These are phyloP conservation scores for Euthynnus affinis DNA, from an alignment of 2,797 vertebrate genomes.

Conservation along the genomic window DNA sequence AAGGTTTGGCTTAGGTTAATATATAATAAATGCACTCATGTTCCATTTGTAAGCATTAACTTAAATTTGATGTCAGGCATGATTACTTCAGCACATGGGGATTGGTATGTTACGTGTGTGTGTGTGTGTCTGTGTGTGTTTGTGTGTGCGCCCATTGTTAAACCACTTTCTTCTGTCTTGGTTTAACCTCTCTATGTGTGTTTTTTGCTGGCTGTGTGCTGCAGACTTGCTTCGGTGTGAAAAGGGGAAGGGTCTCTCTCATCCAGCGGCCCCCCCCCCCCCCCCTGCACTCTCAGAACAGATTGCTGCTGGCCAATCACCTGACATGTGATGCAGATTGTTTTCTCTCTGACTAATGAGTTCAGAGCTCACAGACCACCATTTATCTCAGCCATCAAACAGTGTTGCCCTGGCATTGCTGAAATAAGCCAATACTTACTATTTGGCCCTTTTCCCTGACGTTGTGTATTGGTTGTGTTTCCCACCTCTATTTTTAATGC, in stretches of 20 bases:
- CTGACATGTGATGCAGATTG: slow-evolving; percentile 73
- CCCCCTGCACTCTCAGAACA: slow-evolving; percentile 33
- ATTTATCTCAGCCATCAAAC: slow-evolving; percentile 71
- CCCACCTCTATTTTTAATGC: slow-evolving; percentile 51
- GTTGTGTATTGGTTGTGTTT: slow-evolving; percentile 16
- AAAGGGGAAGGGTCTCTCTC: slow-evolving; percentile 40
- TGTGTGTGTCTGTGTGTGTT: neutral
- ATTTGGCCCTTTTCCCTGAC: slow-evolving; percentile 13
- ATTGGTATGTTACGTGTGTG: slow-evolving; percentile 16
- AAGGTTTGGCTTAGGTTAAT: slow-evolving; percentile 58
- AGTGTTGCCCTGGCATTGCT: slow-evolving; percentile 38
- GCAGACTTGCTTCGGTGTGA: slow-evolving; percentile 39
- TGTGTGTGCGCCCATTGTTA: neutral
- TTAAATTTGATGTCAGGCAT: slow-evolving; percentile 56
- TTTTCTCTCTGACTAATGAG: slow-evolving; percentile 76
- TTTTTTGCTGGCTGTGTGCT: slow-evolving; percentile 60
- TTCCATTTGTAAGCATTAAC: slow-evolving; percentile 68
- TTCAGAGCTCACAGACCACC: slow-evolving; percentile 62
- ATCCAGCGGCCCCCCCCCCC: neutral
- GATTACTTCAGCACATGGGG: slow-evolving; percentile 37
- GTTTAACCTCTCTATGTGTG: slow-evolving; percentile 47
- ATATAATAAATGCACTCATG: slow-evolving; percentile 64
- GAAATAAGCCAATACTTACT: slow-evolving; percentile 47
- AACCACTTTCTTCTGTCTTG: slow-evolving; percentile 22
- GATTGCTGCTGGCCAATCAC: slow-evolving; percentile 64